A percentile compares a stretch with the other conserved stretches of the same genome.
These are phyloP conservation scores for Sarcophaga variegata DNA, from an alignment of 2,888 invertebrate genomes.

Conservation along the genomic window DNA sequence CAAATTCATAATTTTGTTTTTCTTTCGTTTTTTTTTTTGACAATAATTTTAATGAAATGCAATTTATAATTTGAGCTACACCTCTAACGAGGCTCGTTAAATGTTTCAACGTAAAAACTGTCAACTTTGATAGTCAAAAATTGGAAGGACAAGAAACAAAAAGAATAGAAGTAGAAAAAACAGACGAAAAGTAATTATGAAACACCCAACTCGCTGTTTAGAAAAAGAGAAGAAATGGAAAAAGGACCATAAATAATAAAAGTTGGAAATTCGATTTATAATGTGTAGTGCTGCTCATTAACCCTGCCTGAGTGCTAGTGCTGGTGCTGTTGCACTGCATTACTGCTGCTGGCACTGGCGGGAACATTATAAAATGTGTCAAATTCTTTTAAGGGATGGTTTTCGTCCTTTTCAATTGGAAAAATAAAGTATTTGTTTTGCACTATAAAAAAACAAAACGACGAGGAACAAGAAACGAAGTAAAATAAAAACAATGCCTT, in stretches of 20 bases:
- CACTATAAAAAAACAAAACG: not conserved
- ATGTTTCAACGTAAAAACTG: conserved; percentile 58
- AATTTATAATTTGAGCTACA: conserved; percentile 38
- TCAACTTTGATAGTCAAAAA: conserved; percentile 54
- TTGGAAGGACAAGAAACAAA: not conserved
- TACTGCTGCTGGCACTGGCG: not conserved
- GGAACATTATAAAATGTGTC: conserved; percentile 38
- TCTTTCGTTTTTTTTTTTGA: not conserved
- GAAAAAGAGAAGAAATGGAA: conserved; percentile 16
- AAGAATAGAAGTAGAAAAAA: conserved; percentile 8
- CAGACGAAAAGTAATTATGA: conserved; percentile 42
- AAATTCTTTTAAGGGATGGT: conserved; percentile 54
- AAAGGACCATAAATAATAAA: conserved; percentile 68
- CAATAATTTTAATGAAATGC: conserved; percentile 17
- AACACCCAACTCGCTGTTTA: conserved; percentile 50
- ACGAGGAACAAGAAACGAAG: not conserved
- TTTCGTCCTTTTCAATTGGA: conserved; percentile 23
- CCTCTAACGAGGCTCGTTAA: conserved; percentile 65
- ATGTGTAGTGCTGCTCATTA: conserved; percentile 65
- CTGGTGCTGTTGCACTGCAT: not conserved
- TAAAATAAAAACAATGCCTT: not conserved
- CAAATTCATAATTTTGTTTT: not conserved
- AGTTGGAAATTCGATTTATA: conserved; percentile 68
- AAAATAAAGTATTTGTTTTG: conserved; percentile 28
- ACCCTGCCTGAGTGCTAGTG: conserved; percentile 53